A percentile compares a stretch with the other conserved stretches of the same genome.
Conservation (phyloP, 2,113 vertebrate species). For the Platichthys stellatus region DNA sequence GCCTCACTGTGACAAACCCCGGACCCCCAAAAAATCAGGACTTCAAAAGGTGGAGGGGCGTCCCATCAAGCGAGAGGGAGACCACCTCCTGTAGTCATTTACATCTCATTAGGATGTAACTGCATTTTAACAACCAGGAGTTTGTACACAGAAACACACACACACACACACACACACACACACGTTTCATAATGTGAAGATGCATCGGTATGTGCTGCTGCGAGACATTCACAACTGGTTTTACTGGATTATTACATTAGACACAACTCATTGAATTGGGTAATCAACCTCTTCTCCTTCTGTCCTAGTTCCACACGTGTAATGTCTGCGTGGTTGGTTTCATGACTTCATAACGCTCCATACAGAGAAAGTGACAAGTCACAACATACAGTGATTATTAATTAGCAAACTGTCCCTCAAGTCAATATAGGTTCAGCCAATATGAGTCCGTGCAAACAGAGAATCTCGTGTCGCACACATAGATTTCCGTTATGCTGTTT, state of each 20-base stretch:
- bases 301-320: not conserved
- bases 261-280: constrained; percentile 22
- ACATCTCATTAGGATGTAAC: constrained; percentile 72
- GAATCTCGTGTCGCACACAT: too few species aligned
- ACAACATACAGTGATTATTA: not conserved
- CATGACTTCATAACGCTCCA: not conserved
- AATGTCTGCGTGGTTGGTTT: not conserved
- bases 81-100: constrained; percentile 73
- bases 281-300: not conserved
- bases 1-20: constrained; percentile 74
- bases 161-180: constrained; percentile 15
- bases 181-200: constrained; percentile 12
- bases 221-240: not conserved
- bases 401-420: not conserved
- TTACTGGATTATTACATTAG: constrained; percentile 15
- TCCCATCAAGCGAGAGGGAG: constrained; percentile 63
- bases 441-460: not conserved
- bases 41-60: constrained; percentile 68
- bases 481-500: too few species aligned
- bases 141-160: constrained; percentile 18
- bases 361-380: not conserved
- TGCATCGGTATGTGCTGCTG: constrained; percentile 14
- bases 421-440: not conserved
- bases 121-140: constrained; percentile 36
- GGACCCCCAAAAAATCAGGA: constrained; percentile 55